Evolutionary conservation across 2,113 vertebrate genomes (phyloP).

Genomic region (Cinclus cinclus): DNA sequence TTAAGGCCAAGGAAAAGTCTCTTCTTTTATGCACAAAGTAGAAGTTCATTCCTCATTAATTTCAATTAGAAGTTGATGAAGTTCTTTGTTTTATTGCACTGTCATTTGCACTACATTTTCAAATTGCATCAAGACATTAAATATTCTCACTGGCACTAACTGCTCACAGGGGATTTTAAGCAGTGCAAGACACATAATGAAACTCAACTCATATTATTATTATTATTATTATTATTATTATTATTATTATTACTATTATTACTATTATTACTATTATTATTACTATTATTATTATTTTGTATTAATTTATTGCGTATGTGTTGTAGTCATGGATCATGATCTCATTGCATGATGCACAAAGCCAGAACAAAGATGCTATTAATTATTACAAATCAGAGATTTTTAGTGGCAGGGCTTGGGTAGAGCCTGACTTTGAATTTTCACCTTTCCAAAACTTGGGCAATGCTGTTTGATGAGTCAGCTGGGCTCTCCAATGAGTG

Average conservation of each 20-base stretch:
- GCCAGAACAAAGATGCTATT: neutral
- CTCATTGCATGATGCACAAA: neutral
- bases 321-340: neutral
- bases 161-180: conserved; percentile 49
- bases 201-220: conserved; percentile 4
- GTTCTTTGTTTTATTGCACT: conserved; percentile 65
- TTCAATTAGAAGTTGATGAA: conserved; percentile 71
- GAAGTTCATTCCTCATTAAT: conserved; percentile 52
- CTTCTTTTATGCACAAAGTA: conserved; percentile 42
- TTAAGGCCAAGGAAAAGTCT: neutral
- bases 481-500: fast-evolving
- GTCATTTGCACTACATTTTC: conserved; percentile 62
- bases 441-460: neutral
- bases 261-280: conserved; percentile 5
- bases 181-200: neutral
- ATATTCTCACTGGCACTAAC: conserved; percentile 48
- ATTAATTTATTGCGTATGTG: neutral
- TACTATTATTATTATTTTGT: conserved; percentile 15
- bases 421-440: neutral
- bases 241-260: conserved; percentile 33
- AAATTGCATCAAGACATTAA: conserved; percentile 61
- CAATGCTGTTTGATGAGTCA: neutral
- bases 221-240: conserved; percentile 19
- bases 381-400: neutral
- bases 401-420: neutral